Evolutionary conservation across 2,113 vertebrate species (phyloP).

Genomic region (Syngnathoides biaculeatus): DNA sequence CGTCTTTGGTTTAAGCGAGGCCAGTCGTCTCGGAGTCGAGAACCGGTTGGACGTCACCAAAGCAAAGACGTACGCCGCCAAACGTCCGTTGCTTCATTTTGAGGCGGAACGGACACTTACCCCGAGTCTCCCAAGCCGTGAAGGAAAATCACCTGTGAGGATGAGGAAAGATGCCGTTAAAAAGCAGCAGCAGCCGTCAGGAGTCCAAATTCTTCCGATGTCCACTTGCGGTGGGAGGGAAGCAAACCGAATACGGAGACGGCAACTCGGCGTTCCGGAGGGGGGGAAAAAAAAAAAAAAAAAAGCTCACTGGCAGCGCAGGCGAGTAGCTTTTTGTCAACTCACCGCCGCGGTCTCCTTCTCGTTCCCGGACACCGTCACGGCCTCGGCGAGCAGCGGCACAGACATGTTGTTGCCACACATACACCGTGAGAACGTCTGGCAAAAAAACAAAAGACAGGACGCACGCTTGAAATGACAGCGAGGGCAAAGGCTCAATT

Average conservation of each 20-base stretch:
- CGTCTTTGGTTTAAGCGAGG: background rate
- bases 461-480: background rate
- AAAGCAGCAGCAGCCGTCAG: too few species aligned
- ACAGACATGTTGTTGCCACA: constrained; percentile 99
- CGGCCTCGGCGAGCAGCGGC: constrained; percentile 95
- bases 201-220: too few species aligned
- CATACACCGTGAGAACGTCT: constrained; percentile 88
- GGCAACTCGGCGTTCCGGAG: too few species aligned
- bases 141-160: constrained; percentile 91
- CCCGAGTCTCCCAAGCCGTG: constrained; percentile 95
- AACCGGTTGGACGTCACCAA: background rate
- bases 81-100: too few species aligned
- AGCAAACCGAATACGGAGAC: too few species aligned
- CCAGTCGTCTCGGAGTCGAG: background rate
- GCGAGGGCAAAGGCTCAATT: too few species aligned
- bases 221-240: too few species aligned
- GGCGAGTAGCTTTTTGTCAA: background rate
- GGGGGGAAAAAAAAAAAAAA: too few species aligned
- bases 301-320: too few species aligned
- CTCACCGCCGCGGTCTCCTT: constrained; percentile 97
- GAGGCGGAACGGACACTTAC: constrained; percentile 64
- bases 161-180: background rate
- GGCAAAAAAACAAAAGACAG: background rate
- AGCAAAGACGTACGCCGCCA: background rate
- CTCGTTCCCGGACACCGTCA: constrained; percentile 90